Base-by-base conservation (phyloP, 2,113 vertebrate species). In the Alosa alosa region DNA sequence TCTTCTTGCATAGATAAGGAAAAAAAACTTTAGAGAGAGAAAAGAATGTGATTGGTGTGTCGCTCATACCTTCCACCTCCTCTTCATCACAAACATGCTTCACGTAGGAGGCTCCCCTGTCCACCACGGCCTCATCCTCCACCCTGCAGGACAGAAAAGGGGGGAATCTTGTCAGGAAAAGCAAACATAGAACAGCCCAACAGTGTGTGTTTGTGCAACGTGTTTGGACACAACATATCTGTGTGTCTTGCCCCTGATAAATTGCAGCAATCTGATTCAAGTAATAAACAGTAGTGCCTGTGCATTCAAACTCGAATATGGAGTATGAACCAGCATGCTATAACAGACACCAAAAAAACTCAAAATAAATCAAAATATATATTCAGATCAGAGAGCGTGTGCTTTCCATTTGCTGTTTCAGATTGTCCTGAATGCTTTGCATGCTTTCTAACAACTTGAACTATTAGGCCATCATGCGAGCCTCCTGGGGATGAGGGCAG, bases 101-200 rank as follows among this genome's bases (percentile, higher is more conserved):
- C 87, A 99, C 95, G 91, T 97, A 99, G 81, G 97, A 96, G 18
- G 98, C 98, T 86, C 98, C 98, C 94, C 97, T 94, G 94, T 99
- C 98, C 96, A 99, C 88, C 82, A 99, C 96, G 0, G 97, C 98
- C 92, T 99, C 98, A 93, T 99, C 98, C 92, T 99, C 98, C 96
- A 99, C 94, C 95, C 98, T 99, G 85, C 92, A 95, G 95, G 94
- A 95, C 92, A 95, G 95, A 93, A 87, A 95, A 83, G 25, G 10
- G 11, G 0, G 3, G 25, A 68, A 68, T 4, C 64, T 39, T 3
- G 39, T 39, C 72, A 78, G 72, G 72, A 39, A 36, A 13, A 41
- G 72, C 93, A 92, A 94, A 94, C 90, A 92, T 83, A 95, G 93
- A 0, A 94, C 95, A 92, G 88, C 88, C 52, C 92, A 92, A 93